Evolutionary conservation across 1,140 invertebrate species (phyloP).

Genomic region (Eurosta solidaginis): DNA sequence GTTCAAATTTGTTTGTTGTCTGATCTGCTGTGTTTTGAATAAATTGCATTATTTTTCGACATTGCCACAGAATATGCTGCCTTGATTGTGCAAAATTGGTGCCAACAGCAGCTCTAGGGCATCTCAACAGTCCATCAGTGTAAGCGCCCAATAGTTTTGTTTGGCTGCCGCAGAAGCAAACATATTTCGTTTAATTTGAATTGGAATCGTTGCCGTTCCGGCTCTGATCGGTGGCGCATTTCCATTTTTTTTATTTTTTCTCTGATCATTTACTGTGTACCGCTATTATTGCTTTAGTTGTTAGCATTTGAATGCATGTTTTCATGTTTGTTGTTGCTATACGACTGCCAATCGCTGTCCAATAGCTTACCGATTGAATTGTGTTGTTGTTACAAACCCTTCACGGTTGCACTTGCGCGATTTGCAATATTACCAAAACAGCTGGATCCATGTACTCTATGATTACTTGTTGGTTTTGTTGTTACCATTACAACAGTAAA

Average conservation of each 20-base stretch:
- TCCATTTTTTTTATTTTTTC: background rate
- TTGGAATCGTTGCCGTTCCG: background rate
- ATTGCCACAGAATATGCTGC: background rate
- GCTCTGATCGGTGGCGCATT: background rate
- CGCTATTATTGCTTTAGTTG: background rate
- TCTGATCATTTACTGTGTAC: background rate
- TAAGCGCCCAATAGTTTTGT: conserved; percentile 5
- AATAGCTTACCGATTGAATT: background rate
- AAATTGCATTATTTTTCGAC: background rate
- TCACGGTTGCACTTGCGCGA: background rate
- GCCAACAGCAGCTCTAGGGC: conserved; percentile 15
- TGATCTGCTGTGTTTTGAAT: background rate
- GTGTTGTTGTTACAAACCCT: background rate
- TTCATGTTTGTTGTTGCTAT: background rate
- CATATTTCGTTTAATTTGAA: no score
- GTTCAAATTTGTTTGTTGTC: no score
- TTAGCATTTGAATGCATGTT: background rate
- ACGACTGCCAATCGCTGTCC: background rate
- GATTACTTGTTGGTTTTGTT: background rate
- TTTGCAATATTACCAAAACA: background rate
- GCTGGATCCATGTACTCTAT: background rate
- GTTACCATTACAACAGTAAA: background rate
- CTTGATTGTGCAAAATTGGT: background rate
- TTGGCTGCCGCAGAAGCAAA: background rate
- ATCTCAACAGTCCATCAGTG: conserved; percentile 13